Percentiles rank a stretch among this genome's conserved stretches.
Evolutionary conservation across 1,140 invertebrate species (phyloP).

Genomic region (Aphidius gifuensis): DNA sequence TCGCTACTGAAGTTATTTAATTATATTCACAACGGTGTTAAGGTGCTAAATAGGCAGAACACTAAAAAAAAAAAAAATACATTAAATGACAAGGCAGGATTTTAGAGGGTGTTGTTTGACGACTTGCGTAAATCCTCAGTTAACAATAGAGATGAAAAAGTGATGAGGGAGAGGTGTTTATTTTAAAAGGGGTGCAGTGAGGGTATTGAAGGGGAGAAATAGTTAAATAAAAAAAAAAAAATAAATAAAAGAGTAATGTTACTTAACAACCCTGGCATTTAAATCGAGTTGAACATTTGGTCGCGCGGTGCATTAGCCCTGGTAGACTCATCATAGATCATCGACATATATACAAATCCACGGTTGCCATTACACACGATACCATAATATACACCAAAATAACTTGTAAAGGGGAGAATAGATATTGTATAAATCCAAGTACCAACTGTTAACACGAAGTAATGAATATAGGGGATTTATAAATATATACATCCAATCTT

Average conservation of each 20-base stretch:
- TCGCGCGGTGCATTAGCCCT: slow-evolving; percentile 48
- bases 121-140: too few relatives aligned
- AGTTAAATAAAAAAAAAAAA: too few relatives aligned
- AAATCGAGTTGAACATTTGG: slow-evolving; percentile 51
- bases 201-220: too few relatives aligned
- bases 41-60: too few relatives aligned
- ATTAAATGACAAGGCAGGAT: too few relatives aligned
- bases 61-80: too few relatives aligned
- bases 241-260: neutral
- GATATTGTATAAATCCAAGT: slow-evolving; percentile 40
- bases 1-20: too few relatives aligned
- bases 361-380: slow-evolving; percentile 27
- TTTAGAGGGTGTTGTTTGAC: too few relatives aligned
- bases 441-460: slow-evolving; percentile 21
- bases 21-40: too few relatives aligned
- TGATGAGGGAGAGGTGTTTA: too few relatives aligned
- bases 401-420: slow-evolving; percentile 28
- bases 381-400: slow-evolving; percentile 40
- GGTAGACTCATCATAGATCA: slow-evolving; percentile 44
- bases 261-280: slow-evolving; percentile 38
- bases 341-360: slow-evolving; percentile 13
- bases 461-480: slow-evolving; percentile 10
- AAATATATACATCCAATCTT: neutral
- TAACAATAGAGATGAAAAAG: too few relatives aligned
- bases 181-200: too few relatives aligned